phyloP scores from a whole-genome alignment of 64 coral and sea anemone species.

The Dendrophyllia cribrosa region DNA sequence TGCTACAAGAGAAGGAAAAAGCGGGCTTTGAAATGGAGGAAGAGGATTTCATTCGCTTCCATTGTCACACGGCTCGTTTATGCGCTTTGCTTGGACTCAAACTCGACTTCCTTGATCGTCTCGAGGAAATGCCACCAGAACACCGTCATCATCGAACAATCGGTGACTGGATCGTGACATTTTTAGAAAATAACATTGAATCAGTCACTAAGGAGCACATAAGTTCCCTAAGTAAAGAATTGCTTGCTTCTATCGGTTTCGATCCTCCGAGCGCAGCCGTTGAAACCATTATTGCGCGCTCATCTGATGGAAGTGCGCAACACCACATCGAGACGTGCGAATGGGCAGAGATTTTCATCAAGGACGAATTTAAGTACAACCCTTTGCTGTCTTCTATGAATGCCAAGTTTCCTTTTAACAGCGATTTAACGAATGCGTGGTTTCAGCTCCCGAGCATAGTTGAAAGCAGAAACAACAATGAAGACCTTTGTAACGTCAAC shows the following conservation, averaged over 20 bases:
- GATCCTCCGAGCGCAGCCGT: not conserved
- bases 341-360: conserved; percentile 17
- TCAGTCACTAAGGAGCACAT: not conserved
- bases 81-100: conserved; percentile 7
- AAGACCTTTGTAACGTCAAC: not conserved
- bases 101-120: conserved; percentile 16
- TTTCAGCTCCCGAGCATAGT: not conserved
- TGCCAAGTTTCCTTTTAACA: not conserved
- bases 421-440: conserved; percentile 4
- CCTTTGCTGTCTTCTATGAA: not conserved
- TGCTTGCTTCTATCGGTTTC: conserved; percentile 41
- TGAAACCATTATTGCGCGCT: conserved; percentile 17
- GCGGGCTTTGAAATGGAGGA: too few species aligned
- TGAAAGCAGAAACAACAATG: not conserved
- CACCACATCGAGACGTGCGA: conserved; percentile 38
- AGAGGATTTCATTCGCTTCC: too few species aligned
- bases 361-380: conserved; percentile 54
- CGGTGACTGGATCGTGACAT: conserved; percentile 6
- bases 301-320: not conserved
- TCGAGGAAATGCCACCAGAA: not conserved
- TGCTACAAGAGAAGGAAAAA: too few species aligned
- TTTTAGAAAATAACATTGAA: not conserved
- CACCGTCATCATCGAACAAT: not conserved
- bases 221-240: not conserved
- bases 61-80: not conserved